Conservation (phyloP, 2,888 invertebrate genomes). For the Flexamia atlantica region DNA sequence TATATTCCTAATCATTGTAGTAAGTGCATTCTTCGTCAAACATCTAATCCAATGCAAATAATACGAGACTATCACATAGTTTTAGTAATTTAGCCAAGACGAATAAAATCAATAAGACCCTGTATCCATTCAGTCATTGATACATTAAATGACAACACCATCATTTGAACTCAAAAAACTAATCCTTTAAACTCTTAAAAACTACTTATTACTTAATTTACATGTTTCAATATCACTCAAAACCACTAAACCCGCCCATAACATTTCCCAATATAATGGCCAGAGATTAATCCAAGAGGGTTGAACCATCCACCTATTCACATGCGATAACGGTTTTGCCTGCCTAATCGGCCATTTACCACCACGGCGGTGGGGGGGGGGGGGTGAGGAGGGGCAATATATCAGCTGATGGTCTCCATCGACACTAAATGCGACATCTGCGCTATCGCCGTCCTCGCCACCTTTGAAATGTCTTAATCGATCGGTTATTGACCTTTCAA, state of each 20-base stretch:
- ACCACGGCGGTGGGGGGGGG: neutral
- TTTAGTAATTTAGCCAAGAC: too few species aligned
- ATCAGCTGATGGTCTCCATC: conserved; percentile 32
- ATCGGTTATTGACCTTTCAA: conserved; percentile 46
- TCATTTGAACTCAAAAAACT: too few species aligned
- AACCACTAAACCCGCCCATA: neutral
- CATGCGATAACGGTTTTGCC: neutral
- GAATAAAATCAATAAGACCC: too few species aligned
- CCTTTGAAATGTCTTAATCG: conserved; percentile 27
- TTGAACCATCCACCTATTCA: neutral
- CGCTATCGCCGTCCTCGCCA: neutral
- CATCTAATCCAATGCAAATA: too few species aligned
- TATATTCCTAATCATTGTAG: too few species aligned
- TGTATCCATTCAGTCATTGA: too few species aligned
- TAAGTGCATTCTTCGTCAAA: too few species aligned
- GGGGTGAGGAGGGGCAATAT: conserved; percentile 1
- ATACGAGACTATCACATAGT: too few species aligned
- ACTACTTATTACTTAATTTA: too few species aligned
- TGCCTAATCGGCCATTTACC: conserved; percentile 11
- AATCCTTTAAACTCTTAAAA: too few species aligned
- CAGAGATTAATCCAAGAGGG: neutral
- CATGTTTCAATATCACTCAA: too few species aligned
- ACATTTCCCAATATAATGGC: neutral
- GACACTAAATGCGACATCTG: conserved; percentile 12
- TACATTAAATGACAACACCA: too few species aligned